phyloP scores from a whole-genome alignment of 2,888 invertebrate species.

The Mycalesis mineus region DNA sequence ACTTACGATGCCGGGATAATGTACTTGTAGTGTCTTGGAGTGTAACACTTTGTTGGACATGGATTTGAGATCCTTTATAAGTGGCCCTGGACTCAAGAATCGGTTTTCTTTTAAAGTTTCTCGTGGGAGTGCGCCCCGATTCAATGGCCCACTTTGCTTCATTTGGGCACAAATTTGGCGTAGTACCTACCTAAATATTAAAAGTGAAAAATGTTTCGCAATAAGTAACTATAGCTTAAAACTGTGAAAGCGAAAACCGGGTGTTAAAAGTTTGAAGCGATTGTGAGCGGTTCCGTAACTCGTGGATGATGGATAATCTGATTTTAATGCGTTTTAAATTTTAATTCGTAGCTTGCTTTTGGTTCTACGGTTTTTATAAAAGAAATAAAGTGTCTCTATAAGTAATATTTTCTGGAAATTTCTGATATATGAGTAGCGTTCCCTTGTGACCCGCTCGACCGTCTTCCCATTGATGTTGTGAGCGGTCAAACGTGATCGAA shows the following conservation, averaged over 20 bases:
- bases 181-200: constrained; percentile 5
- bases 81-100: constrained; percentile 22
- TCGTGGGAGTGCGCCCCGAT: constrained; percentile 16
- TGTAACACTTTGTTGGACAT: constrained; percentile 23
- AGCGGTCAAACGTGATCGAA: too few relatives aligned
- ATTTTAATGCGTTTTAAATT: constrained; percentile 5
- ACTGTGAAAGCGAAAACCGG: background rate
- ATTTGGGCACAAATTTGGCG: constrained; percentile 8
- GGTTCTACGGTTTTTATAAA: background rate
- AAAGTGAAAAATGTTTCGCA: constrained; percentile 8
- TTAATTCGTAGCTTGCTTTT: background rate
- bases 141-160: constrained; percentile 18
- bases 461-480: too few relatives aligned
- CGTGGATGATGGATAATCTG: constrained; percentile 3
- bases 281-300: background rate
- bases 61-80: constrained; percentile 26
- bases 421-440: too few relatives aligned
- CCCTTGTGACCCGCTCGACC: too few relatives aligned
- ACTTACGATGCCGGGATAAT: constrained; percentile 10
- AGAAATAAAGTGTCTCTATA: background rate
- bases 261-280: constrained; percentile 14
- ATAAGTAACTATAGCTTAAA: constrained; percentile 10
- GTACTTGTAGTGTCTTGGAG: constrained; percentile 24
- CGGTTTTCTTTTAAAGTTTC: constrained; percentile 25
- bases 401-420: too few relatives aligned